Evolutionary conservation across 2,888 invertebrate species (phyloP).

Genomic region (Cataglyphis livida): DNA sequence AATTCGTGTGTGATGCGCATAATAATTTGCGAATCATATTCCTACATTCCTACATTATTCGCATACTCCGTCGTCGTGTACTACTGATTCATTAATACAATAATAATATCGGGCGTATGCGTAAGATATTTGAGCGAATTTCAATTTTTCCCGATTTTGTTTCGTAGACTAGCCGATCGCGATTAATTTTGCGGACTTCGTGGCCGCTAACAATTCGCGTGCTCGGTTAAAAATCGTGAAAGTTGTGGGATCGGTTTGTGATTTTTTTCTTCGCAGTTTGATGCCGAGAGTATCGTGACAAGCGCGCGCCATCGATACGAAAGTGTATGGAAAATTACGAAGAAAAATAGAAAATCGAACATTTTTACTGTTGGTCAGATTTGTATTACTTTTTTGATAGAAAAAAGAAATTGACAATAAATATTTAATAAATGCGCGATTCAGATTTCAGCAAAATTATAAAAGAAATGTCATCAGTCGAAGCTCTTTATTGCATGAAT

Average conservation of each 20-base stretch:
- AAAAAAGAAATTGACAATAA: background rate
- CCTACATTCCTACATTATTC: background rate
- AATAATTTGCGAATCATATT: constrained; percentile 31
- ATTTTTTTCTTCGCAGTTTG: background rate
- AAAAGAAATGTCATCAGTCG: background rate
- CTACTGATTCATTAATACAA: background rate
- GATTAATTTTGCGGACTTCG: constrained; percentile 27
- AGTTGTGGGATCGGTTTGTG: background rate
- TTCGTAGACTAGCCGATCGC: background rate
- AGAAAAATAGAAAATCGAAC: background rate
- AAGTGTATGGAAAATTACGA: background rate
- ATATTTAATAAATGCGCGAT: background rate
- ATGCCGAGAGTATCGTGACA: background rate
- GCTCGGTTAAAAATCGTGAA: background rate
- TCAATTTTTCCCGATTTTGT: constrained; percentile 10
- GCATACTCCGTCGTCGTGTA: background rate
- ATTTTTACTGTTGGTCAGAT: background rate
- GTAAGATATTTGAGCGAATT: background rate
- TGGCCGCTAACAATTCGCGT: background rate
- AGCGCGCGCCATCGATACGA: background rate
- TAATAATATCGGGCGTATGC: background rate
- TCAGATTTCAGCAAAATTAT: background rate
- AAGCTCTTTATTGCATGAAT: background rate
- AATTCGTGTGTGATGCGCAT: constrained; percentile 28
- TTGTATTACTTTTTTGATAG: background rate